Evolutionary conservation across 2,113 vertebrate genomes (phyloP).

Genomic region (Ameiurus melas): DNA sequence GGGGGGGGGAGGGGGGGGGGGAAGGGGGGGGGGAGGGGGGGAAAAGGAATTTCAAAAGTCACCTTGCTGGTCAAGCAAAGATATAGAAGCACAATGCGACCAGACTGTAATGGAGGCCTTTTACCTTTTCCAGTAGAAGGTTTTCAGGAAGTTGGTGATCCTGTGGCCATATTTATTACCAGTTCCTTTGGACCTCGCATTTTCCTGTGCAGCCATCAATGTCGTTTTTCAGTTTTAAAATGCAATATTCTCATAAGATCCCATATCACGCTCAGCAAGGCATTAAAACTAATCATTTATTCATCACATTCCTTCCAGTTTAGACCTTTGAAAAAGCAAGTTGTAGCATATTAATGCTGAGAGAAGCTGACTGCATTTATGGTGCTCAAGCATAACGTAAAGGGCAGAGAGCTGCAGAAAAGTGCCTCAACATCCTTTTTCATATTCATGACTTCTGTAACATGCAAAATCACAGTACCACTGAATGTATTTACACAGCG

Average conservation of each 20-base stretch:
- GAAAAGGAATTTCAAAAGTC: conserved; percentile 56
- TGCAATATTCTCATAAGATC: conserved; percentile 34
- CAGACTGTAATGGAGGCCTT: background rate
- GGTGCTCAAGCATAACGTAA: background rate
- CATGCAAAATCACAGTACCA: background rate
- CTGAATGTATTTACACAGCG: conserved; percentile 1
- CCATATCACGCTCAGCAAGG: conserved; percentile 16
- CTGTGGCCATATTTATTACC: background rate
- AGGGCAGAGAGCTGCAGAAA: conserved; percentile 19
- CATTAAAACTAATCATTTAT: conserved; percentile 49
- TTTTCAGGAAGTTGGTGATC: background rate
- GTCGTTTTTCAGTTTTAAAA: conserved; percentile 52
- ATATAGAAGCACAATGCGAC: conserved; percentile 46
- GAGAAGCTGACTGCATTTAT: conserved; percentile 28
- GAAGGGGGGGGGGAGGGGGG: too few species aligned
- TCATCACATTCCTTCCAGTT: conserved; percentile 38
- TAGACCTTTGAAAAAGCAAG: conserved; percentile 27
- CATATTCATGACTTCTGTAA: background rate
- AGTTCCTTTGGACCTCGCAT: background rate
- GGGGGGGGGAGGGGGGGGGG: too few species aligned
- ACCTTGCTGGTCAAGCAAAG: conserved; percentile 50
- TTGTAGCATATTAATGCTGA: conserved; percentile 20
- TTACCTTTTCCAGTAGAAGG: background rate
- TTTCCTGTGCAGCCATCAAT: conserved; percentile 34
- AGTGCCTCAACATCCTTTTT: background rate